Conservation (phyloP, 2,113 vertebrate genomes). For the Esox niger region DNA sequence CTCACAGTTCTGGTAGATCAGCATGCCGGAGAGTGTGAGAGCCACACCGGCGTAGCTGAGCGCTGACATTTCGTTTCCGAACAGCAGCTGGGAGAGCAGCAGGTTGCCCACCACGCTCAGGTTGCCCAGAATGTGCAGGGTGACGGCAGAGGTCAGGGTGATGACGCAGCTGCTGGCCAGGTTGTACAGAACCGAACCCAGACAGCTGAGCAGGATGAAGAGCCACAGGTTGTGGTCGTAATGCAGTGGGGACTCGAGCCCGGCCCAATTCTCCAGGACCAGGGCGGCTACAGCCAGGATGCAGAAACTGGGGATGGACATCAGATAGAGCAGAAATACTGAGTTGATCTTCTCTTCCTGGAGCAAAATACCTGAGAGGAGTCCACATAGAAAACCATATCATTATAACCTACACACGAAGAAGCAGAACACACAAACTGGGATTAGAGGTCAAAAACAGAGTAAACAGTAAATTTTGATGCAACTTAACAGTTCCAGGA, state of each 20-base stretch:
- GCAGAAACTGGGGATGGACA: constrained; percentile 93
- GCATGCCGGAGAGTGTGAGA: constrained; percentile 85
- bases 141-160: constrained; percentile 93
- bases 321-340: constrained; percentile 87
- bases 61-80: constrained; percentile 79
- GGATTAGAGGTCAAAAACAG: no score
- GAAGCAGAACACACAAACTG: no score
- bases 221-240: constrained; percentile 82
- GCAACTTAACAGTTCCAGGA: no score
- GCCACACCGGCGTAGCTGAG: constrained; percentile 87
- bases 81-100: constrained; percentile 85
- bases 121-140: constrained; percentile 93
- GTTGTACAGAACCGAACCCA: constrained; percentile 94
- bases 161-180: constrained; percentile 91
- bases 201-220: constrained; percentile 91
- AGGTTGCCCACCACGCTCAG: constrained; percentile 91
- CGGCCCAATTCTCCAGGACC: constrained; percentile 81
- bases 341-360: constrained; percentile 91
- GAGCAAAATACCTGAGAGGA: constrained; percentile 81
- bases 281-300: constrained; percentile 84
- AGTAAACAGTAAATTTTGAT: no score
- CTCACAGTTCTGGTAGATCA: constrained; percentile 92
- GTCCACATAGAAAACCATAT: neutral
- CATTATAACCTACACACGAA: neutral
- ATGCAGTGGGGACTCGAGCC: constrained; percentile 71